Evolutionary conservation across 2,113 vertebrate species (phyloP).

Genomic region (Serinus canaria): DNA sequence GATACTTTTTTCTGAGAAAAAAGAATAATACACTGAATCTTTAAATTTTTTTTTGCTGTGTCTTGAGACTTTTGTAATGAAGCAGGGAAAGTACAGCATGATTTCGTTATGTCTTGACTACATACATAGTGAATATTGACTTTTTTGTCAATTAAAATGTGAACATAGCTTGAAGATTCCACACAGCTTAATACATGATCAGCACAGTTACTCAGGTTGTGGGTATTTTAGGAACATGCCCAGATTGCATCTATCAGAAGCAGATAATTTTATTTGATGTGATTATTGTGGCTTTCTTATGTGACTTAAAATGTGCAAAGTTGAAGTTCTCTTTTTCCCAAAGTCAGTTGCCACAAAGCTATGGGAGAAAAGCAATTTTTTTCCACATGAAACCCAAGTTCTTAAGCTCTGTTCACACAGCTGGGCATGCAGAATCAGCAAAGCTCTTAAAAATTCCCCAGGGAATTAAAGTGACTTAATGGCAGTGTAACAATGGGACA

Average conservation of each 20-base stretch:
- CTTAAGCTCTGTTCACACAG: conserved; percentile 59
- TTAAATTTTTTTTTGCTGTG: accelerated
- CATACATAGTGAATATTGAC: not conserved
- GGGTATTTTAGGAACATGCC: not conserved
- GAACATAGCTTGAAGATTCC: conserved; percentile 31
- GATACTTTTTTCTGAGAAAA: not conserved
- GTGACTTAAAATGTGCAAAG: not conserved
- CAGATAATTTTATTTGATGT: not conserved
- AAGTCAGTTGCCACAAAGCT: not conserved
- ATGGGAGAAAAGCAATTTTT: conserved; percentile 23
- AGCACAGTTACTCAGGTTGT: not conserved
- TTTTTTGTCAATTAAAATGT: conserved; percentile 3
- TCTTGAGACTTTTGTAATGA: not conserved
- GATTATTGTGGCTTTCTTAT: not conserved
- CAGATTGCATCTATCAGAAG: not conserved
- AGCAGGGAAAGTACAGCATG: not conserved
- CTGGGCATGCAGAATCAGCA: conserved; percentile 64
- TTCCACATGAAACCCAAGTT: conserved; percentile 59
- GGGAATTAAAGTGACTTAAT: conserved; percentile 32
- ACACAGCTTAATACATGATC: not conserved
- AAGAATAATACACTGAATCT: not conserved
- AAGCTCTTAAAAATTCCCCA: conserved; percentile 58
- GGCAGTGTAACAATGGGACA: conserved; percentile 14
- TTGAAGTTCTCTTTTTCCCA: not conserved
- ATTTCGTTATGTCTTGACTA: not conserved